Evolutionary conservation across 2,113 vertebrate genomes (phyloP), one percentile per base, ranked within the genome.

Genomic region (Murina feae): DNA sequence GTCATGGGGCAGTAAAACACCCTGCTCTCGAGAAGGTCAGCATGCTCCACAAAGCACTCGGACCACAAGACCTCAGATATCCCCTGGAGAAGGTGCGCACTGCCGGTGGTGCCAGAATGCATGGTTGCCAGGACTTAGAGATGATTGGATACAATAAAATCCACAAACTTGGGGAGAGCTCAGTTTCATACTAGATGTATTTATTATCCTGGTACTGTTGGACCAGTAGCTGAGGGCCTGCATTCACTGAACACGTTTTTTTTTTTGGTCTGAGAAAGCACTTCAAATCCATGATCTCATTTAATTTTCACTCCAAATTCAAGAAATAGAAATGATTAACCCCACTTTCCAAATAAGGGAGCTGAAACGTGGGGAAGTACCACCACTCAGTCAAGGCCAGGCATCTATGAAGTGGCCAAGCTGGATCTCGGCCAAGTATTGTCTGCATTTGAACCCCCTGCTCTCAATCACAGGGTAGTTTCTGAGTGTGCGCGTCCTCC

Each of bases 241-340:
- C 32, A 86, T 66, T 82, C 71, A 71, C 10, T 39, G 10, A 81
- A 14, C 30, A 47, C 0, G 23, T 72, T 49, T 76, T 28, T 60
- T 42, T 80, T 69, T n/a, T 69, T 39, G 4, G 39, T n/a, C 23
- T 39, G 58, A 11, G 42, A 84, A 97, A 83, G 32, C 20, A 87
- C 20, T 94, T 91, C 55, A 87, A 81, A 91, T 49, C 5, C 68
- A 90, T 37, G 21, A 71, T 66, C 14, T 88, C n/a, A 82, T 90
- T 95, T 85, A 84, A 81, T 92, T 53, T 89, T 63, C 35, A 82
- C 66, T 88, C 39, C 39, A 92, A 49, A 60, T 72, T 88, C 53
- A 86, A 95, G 49, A 92, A 75, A 68, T 11, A 37, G 49, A 37
- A 82, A 94, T 92, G 85, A 85, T 51, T 78, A 71, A 63, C 13